Evolutionary conservation across 2,888 invertebrate species (phyloP).

Genomic region (Lysandra bellargus): DNA sequence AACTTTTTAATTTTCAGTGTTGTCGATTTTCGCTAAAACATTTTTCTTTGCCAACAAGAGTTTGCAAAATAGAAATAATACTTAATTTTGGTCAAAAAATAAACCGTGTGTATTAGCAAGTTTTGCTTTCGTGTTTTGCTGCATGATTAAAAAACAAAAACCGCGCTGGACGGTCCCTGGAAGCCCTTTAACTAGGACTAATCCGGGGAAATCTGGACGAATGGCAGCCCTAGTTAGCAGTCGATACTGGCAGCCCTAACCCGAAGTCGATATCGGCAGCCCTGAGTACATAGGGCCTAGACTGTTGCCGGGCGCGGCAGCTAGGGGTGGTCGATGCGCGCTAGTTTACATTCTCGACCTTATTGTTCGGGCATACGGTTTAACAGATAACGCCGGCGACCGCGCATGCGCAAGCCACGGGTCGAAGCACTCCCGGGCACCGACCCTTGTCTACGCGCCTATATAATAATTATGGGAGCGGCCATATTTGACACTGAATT

Average conservation of each 20-base stretch:
- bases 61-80: no score
- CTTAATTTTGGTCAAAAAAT: no score
- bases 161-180: no score
- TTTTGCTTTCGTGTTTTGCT: no score
- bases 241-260: not conserved
- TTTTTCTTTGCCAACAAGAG: not conserved
- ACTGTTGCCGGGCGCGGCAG: slow-evolving; percentile 44
- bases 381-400: slow-evolving; percentile 46
- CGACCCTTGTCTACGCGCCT: slow-evolving; percentile 68
- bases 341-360: not conserved
- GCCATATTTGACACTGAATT: slow-evolving; percentile 40
- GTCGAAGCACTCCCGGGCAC: slow-evolving; percentile 75
- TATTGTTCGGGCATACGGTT: not conserved
- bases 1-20: not conserved
- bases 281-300: slow-evolving; percentile 34
- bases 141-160: no score
- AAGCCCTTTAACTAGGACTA: not conserved
- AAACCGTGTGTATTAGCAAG: no score
- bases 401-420: slow-evolving; percentile 69
- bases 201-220: no score
- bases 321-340: slow-evolving; percentile 63
- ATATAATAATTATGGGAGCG: slow-evolving; percentile 48
- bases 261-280: slow-evolving; percentile 19
- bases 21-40: not conserved
- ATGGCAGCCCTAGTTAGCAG: not conserved